Percentiles rank a stretch among this genome's conserved stretches.
Conservation (phyloP, 2,113 vertebrate species). For the Neodontobutis hainanensis region DNA sequence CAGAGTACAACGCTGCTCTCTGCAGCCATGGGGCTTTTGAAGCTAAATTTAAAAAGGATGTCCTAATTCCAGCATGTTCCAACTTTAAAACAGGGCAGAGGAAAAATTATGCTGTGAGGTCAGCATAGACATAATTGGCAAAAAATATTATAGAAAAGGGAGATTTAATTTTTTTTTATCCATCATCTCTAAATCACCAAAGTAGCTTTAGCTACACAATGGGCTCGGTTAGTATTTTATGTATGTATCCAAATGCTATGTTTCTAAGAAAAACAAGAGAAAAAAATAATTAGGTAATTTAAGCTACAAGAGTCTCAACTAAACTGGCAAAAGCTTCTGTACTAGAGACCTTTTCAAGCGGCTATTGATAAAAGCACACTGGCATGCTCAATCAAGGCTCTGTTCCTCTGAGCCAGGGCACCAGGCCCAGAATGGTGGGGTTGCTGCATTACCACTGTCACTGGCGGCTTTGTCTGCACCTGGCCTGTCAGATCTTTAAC, state of each 20-base stretch:
- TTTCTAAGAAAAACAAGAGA: no score
- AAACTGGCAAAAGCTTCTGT: slow-evolving; percentile 4
- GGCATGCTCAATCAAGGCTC: slow-evolving; percentile 45
- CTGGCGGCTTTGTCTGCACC: slow-evolving; percentile 61
- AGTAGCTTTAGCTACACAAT: no score
- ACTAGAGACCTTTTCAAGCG: slow-evolving; percentile 50
- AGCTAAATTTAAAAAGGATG: slow-evolving; percentile 81
- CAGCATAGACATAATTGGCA: no score
- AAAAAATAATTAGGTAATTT: slow-evolving; percentile 17
- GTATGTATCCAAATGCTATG: no score
- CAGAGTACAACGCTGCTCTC: slow-evolving; percentile 73
- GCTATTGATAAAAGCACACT: slow-evolving; percentile 41
- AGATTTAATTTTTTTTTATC: no score
- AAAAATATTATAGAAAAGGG: no score
- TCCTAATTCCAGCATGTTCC: slow-evolving; percentile 71
- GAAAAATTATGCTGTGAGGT: slow-evolving; percentile 30
- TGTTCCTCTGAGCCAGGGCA: slow-evolving; percentile 55
- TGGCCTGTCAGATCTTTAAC: slow-evolving; percentile 38
- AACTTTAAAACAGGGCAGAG: slow-evolving; percentile 66
- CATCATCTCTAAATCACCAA: no score
- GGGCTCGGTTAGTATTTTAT: no score
- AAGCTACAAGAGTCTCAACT: slow-evolving; percentile 12
- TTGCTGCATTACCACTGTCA: slow-evolving; percentile 45
- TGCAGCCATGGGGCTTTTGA: slow-evolving; percentile 65
- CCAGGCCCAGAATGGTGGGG: slow-evolving; percentile 49